A percentile compares a stretch with the other conserved stretches of the same genome.
These are phyloP conservation scores for Argya squamiceps DNA, from an alignment of 2,797 vertebrate genomes.

Conservation along the genomic window DNA sequence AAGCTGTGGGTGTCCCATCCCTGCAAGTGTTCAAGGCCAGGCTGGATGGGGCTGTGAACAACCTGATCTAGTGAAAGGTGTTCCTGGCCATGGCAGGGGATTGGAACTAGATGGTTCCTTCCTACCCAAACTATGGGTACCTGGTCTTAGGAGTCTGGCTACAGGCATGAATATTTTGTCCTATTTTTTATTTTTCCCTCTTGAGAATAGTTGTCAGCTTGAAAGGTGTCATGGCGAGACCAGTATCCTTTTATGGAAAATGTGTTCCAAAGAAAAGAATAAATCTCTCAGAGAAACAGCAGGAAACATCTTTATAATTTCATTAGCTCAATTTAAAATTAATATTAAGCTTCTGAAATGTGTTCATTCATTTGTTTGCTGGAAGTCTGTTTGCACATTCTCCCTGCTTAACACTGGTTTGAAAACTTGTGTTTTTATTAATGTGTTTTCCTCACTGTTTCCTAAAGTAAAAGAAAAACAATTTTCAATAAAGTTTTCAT, in stretches of 20 bases:
- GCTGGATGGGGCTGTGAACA: neutral
- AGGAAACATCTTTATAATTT: slow-evolving; percentile 27
- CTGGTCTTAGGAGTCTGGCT: neutral
- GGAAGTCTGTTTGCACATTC: neutral
- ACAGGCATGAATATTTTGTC: neutral
- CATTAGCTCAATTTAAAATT: slow-evolving; percentile 52
- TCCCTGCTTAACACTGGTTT: neutral
- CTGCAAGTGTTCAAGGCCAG: neutral
- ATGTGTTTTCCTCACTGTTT: neutral
- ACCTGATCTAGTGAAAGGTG: neutral
- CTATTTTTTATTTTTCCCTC: neutral
- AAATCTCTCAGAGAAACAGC: slow-evolving; percentile 19
- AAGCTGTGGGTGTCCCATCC: neutral
- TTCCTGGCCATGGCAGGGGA: neutral
- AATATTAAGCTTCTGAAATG: slow-evolving; percentile 31
- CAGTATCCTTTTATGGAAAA: slow-evolving; percentile 18
- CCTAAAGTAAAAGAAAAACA: neutral
- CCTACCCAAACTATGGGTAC: neutral
- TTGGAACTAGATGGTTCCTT: neutral
- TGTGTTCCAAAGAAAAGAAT: slow-evolving; percentile 49
- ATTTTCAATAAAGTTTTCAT: neutral
- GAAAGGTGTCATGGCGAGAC: neutral
- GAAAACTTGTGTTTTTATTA: neutral
- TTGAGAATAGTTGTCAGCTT: slow-evolving; percentile 10
- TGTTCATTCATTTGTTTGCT: slow-evolving; percentile 8